Percentiles rank a stretch among this genome's conserved stretches.
Evolutionary conservation across 2,888 invertebrate genomes (phyloP).

Genomic region (Stratiomys singularior): DNA sequence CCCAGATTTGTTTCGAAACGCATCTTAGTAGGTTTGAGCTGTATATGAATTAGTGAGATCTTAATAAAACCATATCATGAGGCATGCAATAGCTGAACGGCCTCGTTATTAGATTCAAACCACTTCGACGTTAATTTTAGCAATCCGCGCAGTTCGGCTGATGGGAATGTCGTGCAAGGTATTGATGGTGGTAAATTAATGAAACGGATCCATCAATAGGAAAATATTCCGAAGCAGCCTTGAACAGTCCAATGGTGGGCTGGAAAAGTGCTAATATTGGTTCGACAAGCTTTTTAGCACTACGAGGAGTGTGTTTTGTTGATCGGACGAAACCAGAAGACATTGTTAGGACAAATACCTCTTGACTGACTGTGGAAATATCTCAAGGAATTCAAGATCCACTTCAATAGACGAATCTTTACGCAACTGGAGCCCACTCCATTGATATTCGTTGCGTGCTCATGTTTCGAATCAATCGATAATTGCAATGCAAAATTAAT

Average conservation of each 20-base stretch:
- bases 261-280: background rate
- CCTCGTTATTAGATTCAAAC: slow-evolving; percentile 39
- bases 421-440: background rate
- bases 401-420: background rate
- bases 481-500: background rate
- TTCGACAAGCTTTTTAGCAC: background rate
- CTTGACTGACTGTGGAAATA: background rate
- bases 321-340: slow-evolving; percentile 3
- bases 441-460: background rate
- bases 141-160: background rate
- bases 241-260: slow-evolving; percentile 1
- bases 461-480: background rate
- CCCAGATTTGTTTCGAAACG: slow-evolving; percentile 7
- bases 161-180: background rate
- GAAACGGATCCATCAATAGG: slow-evolving; percentile 16
- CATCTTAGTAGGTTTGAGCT: background rate
- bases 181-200: slow-evolving; percentile 3
- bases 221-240: background rate
- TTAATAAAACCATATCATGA: slow-evolving; percentile 2
- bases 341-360: background rate
- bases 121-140: slow-evolving; percentile 26
- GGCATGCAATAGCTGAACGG: background rate
- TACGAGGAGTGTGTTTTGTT: background rate
- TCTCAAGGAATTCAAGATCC: slow-evolving; percentile 3
- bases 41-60: background rate